Evolutionary conservation across 2,797 vertebrate species (phyloP), one percentile per base, ranked within the genome.

Genomic region (Somateria mollissima): DNA sequence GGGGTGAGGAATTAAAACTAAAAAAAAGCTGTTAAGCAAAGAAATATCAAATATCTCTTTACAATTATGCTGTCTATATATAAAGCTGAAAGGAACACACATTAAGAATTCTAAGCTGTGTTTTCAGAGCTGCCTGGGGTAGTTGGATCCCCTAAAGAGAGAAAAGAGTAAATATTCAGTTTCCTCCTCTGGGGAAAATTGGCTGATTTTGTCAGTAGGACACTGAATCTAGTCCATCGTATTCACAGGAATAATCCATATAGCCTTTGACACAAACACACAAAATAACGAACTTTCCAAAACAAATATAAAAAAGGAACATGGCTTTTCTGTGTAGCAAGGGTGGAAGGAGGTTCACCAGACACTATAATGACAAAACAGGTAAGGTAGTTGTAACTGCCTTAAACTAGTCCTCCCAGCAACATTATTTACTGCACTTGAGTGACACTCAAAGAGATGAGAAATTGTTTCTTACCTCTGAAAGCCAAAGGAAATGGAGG

Each of bases 381-480:
- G 84, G 32, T 64, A 30, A 61, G 43, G 28, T 27, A 34, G 43
- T 12, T 82, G 13, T 24, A 43, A 58, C 60, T 67, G 72, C 49
- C 39, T 65, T 18, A 34, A 57, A 47, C 64, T 56, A 41, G 8
- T 60, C 45, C 60, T 84, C 24, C 64, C 0, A 0, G 56, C 7
- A 25, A 22, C 53, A 28, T 14, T 57, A 39, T 64, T 62, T 51
- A 53, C 64, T 71, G 75, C 60, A 80, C 57, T 0, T 62, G 61
- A 95, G 78, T 72, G 78, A 75, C 72, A 39, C 16, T 83, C 65
- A 64, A 34, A 73, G 27, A 60, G 77, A 71, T 70, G 60, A 69
- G 79, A 89, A 87, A 87, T 77, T 79, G n/a, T 84, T 94, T 91
- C 49, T 90, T 89, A 67, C 57, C 64, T 84, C 57, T 62, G 76